Evolutionary conservation across 1,140 invertebrate genomes (phyloP).

Genomic region (Diorhabda elongata): DNA sequence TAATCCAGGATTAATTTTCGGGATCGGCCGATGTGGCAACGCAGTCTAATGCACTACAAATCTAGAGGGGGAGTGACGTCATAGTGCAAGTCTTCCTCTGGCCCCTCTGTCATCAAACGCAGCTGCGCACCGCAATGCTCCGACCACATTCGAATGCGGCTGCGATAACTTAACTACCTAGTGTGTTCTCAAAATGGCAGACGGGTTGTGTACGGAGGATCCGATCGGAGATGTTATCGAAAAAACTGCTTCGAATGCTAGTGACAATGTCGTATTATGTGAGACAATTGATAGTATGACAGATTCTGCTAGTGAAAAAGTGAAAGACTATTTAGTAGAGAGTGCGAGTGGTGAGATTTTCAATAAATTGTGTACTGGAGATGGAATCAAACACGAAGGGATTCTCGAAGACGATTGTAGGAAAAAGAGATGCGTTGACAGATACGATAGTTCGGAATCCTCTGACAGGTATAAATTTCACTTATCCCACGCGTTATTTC

Average conservation of each 20-base stretch:
- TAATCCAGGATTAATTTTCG: background rate
- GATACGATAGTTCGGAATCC: slow-evolving; percentile 84
- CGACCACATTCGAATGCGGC: background rate
- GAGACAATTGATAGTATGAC: slow-evolving; percentile 29
- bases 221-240: slow-evolving; percentile 37
- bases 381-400: slow-evolving; percentile 37
- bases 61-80: slow-evolving; percentile 37
- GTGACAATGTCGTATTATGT: slow-evolving; percentile 30
- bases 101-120: slow-evolving; percentile 14
- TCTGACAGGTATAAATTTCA: slow-evolving; percentile 70
- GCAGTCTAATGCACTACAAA: slow-evolving; percentile 26
- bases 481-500: slow-evolving; percentile 6
- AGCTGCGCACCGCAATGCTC: slow-evolving; percentile 3
- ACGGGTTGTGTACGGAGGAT: slow-evolving; percentile 47
- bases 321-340: slow-evolving; percentile 37
- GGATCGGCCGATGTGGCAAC: slow-evolving; percentile 22
- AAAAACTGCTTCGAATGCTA: slow-evolving; percentile 36
- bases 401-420: slow-evolving; percentile 55
- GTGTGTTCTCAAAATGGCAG: slow-evolving; percentile 48
- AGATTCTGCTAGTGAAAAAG: slow-evolving; percentile 27
- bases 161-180: background rate
- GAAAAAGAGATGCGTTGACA: slow-evolving; percentile 79
- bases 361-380: slow-evolving; percentile 35
- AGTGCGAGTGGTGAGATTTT: slow-evolving; percentile 41
- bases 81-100: slow-evolving; percentile 29